Evolutionary conservation across 2,797 vertebrate species (phyloP).

Genomic region (Chromobotia macracanthus): DNA sequence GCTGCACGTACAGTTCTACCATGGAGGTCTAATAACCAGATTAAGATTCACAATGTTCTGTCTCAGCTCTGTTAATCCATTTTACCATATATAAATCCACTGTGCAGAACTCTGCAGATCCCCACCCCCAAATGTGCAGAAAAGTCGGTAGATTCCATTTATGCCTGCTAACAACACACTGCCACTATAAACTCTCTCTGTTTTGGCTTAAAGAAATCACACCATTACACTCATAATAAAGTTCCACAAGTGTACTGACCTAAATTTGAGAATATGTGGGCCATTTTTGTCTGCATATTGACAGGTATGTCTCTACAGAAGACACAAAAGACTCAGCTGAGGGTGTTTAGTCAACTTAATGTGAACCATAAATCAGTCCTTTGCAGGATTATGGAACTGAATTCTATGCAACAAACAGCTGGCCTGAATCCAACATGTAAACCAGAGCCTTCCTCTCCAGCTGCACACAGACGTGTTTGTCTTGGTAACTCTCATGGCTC

Average conservation of each 20-base stretch:
- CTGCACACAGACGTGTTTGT: slow-evolving; percentile 52
- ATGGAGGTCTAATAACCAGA: slow-evolving; percentile 51
- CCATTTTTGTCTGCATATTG: slow-evolving; percentile 44
- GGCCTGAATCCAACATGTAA: slow-evolving; percentile 67
- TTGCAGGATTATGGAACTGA: slow-evolving; percentile 72
- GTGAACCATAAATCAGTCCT: slow-evolving; percentile 74
- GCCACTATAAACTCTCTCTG: slow-evolving; percentile 33
- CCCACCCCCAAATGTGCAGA: too few species aligned
- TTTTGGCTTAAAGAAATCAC: slow-evolving; percentile 19
- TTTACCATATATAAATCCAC: too few species aligned
- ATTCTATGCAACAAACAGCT: slow-evolving; percentile 66
- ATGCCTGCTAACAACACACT: slow-evolving; percentile 2
- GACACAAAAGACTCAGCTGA: slow-evolving; percentile 62
- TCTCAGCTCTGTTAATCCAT: background rate
- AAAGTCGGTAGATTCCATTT: too few species aligned
- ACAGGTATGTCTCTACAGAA: slow-evolving; percentile 41
- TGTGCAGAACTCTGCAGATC: too few species aligned
- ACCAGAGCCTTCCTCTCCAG: slow-evolving; percentile 70
- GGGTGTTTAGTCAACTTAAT: slow-evolving; percentile 73
- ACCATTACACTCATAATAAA: slow-evolving; percentile 7
- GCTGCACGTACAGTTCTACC: slow-evolving; percentile 16
- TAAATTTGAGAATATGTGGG: slow-evolving; percentile 28
- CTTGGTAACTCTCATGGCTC: slow-evolving; percentile 65
- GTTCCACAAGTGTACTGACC: slow-evolving; percentile 18
- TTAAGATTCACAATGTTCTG: background rate